Evolutionary conservation across 2,797 vertebrate genomes (phyloP).

Genomic region (Hafferia zeledoni): DNA sequence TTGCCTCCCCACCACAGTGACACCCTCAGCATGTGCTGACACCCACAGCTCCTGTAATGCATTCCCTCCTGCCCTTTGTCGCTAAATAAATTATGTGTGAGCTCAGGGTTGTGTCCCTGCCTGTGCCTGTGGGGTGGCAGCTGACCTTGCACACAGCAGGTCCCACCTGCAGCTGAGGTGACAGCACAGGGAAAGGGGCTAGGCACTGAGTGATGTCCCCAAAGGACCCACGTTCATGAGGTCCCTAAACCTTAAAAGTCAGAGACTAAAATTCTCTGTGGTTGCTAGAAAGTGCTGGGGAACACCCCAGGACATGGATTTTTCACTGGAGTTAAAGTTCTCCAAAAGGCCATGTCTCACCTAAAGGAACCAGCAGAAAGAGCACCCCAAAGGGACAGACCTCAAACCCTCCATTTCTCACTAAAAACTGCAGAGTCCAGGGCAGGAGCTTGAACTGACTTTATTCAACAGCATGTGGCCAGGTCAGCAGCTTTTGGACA

Average conservation of each 20-base stretch:
- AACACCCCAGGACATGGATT: neutral
- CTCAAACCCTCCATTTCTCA: neutral
- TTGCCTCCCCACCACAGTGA: neutral
- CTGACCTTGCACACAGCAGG: neutral
- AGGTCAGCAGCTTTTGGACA: neutral
- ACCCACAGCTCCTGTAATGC: neutral
- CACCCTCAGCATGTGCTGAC: neutral
- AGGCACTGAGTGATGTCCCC: neutral
- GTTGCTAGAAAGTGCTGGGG: neutral
- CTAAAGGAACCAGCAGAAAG: neutral
- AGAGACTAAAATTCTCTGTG: neutral
- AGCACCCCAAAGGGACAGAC: neutral
- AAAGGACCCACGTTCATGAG: fast-evolving
- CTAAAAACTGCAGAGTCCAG: neutral
- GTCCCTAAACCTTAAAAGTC: neutral
- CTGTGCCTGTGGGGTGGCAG: neutral
- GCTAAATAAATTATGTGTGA: slow-evolving; percentile 18
- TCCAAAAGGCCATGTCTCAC: neutral
- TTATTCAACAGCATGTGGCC: neutral
- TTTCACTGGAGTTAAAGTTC: neutral
- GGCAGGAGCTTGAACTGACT: neutral
- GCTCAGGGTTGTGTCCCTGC: neutral
- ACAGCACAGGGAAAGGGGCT: neutral
- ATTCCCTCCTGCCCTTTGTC: neutral
- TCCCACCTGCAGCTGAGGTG: neutral